These are phyloP conservation scores for Meloidogyne floridensis DNA, from an alignment of 1,140 invertebrate genomes.

Conservation along the genomic window DNA sequence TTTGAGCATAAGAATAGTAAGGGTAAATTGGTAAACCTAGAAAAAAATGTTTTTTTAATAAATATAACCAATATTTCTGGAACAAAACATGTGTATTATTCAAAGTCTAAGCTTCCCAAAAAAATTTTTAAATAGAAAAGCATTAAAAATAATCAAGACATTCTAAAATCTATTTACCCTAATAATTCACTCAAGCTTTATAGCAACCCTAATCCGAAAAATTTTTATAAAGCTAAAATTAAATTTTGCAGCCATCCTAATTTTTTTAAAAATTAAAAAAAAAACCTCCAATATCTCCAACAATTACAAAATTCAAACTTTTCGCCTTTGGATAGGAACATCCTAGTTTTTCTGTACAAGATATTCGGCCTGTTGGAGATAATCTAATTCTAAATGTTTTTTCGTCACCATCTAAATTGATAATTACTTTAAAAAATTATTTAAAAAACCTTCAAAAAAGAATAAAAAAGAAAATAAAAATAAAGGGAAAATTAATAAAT, in stretches of 20 bases:
- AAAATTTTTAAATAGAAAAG: too few relatives aligned
- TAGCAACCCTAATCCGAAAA: too few relatives aligned
- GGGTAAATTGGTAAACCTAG: slow-evolving; percentile 45
- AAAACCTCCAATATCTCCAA: slow-evolving; percentile 60
- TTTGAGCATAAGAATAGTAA: slow-evolving; percentile 45
- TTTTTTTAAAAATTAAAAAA: slow-evolving; percentile 25
- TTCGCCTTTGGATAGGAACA: slow-evolving; percentile 17
- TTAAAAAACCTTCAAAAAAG: slow-evolving; percentile 6
- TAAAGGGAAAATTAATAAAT: not conserved
- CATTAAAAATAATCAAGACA: too few relatives aligned
- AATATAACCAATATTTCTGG: too few relatives aligned
- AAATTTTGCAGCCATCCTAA: too few relatives aligned
- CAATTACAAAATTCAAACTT: slow-evolving; percentile 48
- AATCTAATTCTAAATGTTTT: slow-evolving; percentile 13
- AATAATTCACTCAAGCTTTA: too few relatives aligned
- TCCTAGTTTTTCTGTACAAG: slow-evolving; percentile 33
- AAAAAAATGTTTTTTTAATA: slow-evolving; percentile 8
- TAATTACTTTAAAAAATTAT: not conserved
- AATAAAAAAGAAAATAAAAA: not conserved
- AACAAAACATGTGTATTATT: too few relatives aligned
- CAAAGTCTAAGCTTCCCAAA: too few relatives aligned
- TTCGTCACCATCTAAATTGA: not conserved
- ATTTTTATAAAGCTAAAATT: too few relatives aligned
- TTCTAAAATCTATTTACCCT: too few relatives aligned
- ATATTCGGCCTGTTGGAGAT: slow-evolving; percentile 32